phyloP scores from a whole-genome alignment of 2,113 vertebrate genomes.

The Elanoides forficatus region DNA sequence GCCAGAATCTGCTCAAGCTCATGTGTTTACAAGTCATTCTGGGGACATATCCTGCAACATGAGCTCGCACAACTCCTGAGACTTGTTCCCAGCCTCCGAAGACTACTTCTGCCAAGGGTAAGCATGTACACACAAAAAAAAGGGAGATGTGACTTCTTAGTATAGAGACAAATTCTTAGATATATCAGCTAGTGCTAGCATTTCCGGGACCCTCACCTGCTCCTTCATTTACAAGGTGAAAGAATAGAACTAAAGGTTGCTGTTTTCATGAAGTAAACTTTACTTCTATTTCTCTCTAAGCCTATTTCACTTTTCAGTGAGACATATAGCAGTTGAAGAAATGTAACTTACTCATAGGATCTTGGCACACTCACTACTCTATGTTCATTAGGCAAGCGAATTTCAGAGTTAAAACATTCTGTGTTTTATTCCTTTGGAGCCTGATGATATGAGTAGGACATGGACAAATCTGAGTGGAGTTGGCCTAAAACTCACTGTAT shows the following conservation, averaged over 20 bases:
- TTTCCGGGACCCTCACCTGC: neutral
- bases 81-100: neutral
- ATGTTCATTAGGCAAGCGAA: neutral
- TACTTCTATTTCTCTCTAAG: neutral
- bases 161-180: neutral
- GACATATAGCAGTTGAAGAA: neutral
- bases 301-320: neutral
- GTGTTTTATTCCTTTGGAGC: neutral
- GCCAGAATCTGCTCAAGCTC: neutral
- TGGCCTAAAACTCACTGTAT: neutral
- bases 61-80: neutral
- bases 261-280: neutral
- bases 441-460: neutral
- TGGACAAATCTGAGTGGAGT: neutral
- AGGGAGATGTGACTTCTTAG: neutral
- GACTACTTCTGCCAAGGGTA: neutral
- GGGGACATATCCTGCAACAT: neutral
- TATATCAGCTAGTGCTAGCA: neutral
- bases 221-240: neutral
- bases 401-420: neutral
- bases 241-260: neutral
- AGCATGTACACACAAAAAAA: neutral
- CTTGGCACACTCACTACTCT: neutral
- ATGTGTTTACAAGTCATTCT: neutral
- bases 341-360: neutral